Evolutionary conservation across 2,113 vertebrate species (phyloP).

Genomic region (Catharus minimus): DNA sequence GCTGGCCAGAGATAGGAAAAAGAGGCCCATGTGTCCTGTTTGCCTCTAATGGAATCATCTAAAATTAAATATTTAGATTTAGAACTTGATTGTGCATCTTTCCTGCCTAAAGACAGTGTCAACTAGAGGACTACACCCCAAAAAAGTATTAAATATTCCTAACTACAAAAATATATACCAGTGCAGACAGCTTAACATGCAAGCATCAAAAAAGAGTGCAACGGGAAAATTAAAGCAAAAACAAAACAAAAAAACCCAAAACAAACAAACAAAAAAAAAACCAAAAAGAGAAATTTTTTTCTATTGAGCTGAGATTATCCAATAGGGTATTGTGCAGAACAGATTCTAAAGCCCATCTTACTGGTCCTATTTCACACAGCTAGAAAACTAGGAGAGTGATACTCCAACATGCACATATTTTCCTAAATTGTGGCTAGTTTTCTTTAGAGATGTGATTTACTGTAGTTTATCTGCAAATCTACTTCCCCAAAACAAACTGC

Average conservation of each 20-base stretch:
- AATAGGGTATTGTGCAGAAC: neutral
- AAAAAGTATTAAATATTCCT: neutral
- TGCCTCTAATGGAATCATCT: neutral
- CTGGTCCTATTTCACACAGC: neutral
- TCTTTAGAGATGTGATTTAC: neutral
- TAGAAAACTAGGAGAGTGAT: neutral
- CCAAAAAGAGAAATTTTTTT: accelerated
- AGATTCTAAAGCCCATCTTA: neutral
- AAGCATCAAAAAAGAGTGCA: neutral
- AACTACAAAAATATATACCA: neutral
- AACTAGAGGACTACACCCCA: neutral
- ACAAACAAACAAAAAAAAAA: neutral
- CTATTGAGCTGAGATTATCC: neutral
- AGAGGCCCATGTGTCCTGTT: neutral
- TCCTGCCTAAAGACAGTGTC: neutral
- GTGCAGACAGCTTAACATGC: neutral
- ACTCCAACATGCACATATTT: neutral
- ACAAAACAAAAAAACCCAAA: no score
- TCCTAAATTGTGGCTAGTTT: neutral
- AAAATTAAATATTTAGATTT: neutral
- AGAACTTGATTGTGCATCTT: neutral
- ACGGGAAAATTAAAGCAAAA: neutral
- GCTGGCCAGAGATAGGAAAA: neutral
- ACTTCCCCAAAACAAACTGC: neutral
- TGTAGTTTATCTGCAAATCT: neutral